Conservation (phyloP, 2,113 vertebrate genomes). For the Pithys albifrons region DNA sequence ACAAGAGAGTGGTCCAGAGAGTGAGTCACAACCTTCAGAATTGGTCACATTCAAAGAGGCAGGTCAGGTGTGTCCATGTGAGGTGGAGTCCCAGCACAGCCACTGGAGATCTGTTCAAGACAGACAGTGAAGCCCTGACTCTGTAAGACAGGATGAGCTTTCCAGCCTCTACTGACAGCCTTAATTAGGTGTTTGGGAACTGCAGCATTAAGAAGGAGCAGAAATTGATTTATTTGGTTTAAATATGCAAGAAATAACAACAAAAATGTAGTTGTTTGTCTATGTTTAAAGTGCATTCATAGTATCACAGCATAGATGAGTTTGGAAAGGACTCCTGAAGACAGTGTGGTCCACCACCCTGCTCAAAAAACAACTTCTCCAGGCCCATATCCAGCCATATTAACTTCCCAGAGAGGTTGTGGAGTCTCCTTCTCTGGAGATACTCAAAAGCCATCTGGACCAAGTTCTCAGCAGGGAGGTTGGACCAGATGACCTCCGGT, state of each 20-base stretch:
- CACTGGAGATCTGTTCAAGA: not conserved
- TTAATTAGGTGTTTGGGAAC: not conserved
- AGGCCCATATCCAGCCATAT: not conserved
- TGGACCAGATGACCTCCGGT: not conserved
- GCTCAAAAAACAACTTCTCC: not conserved
- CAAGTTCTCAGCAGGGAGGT: not conserved
- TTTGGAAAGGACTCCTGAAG: not conserved
- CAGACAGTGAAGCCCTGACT: not conserved
- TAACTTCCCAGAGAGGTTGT: not conserved
- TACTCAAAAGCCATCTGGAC: not conserved
- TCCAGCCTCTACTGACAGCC: not conserved
- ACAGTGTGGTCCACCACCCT: not conserved
- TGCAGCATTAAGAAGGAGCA: not conserved
- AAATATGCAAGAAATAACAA: not conserved
- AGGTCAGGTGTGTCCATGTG: accelerated
- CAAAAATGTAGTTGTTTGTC: not conserved
- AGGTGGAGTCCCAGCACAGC: not conserved
- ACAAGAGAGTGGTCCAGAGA: not conserved
- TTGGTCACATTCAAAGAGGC: not conserved
- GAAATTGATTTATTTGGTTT: not conserved
- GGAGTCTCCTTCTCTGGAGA: not conserved
- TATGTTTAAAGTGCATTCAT: not conserved
- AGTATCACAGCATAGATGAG: not conserved
- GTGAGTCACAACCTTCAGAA: not conserved
- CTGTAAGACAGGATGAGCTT: not conserved